Conservation (phyloP, 2,113 vertebrate species). For the Todiramphus chloris region DNA sequence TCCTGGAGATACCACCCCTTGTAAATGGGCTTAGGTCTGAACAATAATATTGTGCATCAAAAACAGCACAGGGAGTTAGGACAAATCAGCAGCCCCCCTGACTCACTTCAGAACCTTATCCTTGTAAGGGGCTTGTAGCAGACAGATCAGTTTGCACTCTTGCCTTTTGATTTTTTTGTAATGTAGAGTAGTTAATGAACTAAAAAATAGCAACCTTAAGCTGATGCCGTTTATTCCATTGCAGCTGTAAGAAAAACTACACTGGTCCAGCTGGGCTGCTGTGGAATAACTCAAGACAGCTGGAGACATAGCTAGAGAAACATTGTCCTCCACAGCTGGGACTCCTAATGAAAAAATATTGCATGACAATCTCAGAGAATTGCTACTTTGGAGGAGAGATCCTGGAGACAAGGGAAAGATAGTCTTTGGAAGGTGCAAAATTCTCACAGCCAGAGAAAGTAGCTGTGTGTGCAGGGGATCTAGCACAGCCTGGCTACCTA, state of each 20-base stretch:
- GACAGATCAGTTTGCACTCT: background rate
- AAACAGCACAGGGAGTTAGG: background rate
- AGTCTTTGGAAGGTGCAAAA: conserved; percentile 32
- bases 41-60: background rate
- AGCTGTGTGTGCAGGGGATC: background rate
- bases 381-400: background rate
- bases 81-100: background rate
- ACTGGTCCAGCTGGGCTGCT: conserved; percentile 19
- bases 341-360: conserved; percentile 1
- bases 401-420: conserved; percentile 17
- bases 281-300: conserved; percentile 16
- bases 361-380: background rate
- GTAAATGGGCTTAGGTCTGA: background rate
- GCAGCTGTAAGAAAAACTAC: conserved; percentile 11
- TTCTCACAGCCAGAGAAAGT: conserved; percentile 43
- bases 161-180: background rate
- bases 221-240: background rate
- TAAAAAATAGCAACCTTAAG: background rate
- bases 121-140: background rate
- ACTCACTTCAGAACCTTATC: background rate
- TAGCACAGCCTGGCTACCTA: background rate
- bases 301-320: conserved; percentile 14
- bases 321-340: conserved; percentile 14
- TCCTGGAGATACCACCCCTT: background rate
- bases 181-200: background rate